Evolutionary conservation across 2,797 vertebrate genomes (phyloP).

Genomic region (Myotis findleyi): DNA sequence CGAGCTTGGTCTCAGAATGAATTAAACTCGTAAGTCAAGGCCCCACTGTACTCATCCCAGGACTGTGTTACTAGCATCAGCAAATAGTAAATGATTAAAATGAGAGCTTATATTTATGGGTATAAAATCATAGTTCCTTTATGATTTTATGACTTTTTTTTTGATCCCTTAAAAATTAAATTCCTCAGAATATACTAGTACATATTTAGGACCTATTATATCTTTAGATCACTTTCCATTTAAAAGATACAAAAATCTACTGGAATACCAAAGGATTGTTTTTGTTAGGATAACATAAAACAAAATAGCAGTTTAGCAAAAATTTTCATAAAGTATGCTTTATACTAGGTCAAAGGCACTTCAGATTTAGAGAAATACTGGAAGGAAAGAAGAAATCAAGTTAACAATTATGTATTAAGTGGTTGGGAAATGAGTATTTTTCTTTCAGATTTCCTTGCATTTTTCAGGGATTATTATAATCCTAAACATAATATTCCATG

Average conservation of each 20-base stretch:
- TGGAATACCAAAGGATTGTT: not conserved
- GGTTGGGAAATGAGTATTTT: not conserved
- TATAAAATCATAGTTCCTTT: not conserved
- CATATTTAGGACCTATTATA: not conserved
- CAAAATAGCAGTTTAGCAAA: not conserved
- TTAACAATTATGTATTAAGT: not conserved
- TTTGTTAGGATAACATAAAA: not conserved
- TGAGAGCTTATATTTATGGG: not conserved
- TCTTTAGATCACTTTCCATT: slow-evolving; percentile 4
- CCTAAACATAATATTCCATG: not conserved
- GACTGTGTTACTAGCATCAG: not conserved
- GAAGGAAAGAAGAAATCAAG: slow-evolving; percentile 11
- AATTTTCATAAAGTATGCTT: not conserved
- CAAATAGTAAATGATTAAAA: not conserved
- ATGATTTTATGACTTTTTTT: not conserved
- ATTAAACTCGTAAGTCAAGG: no score
- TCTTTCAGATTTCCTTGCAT: slow-evolving; percentile 10
- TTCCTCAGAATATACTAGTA: not conserved
- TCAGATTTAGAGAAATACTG: not conserved
- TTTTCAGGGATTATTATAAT: not conserved
- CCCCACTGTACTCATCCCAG: not conserved
- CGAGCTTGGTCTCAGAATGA: no score
- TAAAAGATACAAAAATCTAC: not conserved
- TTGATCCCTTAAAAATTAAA: not conserved
- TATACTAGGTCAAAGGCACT: not conserved